phyloP scores from a whole-genome alignment of 2,888 invertebrate genomes.

The Scaptomyza caliginosa region DNA sequence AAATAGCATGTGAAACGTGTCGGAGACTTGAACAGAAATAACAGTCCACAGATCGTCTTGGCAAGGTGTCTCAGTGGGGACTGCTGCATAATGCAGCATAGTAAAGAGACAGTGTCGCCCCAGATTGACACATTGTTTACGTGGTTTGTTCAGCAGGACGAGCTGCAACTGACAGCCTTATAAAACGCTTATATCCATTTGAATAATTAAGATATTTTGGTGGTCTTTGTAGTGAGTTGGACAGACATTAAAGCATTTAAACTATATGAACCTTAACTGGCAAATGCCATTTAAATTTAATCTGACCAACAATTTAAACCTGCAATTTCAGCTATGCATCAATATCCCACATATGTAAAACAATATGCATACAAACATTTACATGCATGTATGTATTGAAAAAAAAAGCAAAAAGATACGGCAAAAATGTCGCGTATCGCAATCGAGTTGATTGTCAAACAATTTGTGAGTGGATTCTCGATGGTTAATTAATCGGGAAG shows the following conservation, averaged over 20 bases:
- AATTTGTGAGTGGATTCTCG: conserved; percentile 51
- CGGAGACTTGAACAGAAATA: conserved; percentile 49
- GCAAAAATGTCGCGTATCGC: conserved; percentile 1
- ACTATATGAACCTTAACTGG: neutral
- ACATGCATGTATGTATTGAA: too few species aligned
- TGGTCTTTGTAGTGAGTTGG: neutral
- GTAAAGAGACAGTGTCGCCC: neutral
- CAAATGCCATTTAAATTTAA: neutral
- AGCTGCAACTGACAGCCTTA: conserved; percentile 15
- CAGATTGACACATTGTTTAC: conserved; percentile 27
- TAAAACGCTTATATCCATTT: conserved; percentile 2
- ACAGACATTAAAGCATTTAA: neutral
- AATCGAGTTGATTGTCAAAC: conserved; percentile 51
- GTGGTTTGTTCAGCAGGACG: neutral
- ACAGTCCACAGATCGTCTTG: conserved; percentile 4
- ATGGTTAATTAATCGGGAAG: conserved; percentile 68
- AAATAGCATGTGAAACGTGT: conserved; percentile 69
- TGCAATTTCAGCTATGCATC: neutral
- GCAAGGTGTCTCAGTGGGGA: conserved; percentile 6
- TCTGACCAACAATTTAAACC: conserved; percentile 1
- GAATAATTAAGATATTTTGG: neutral
- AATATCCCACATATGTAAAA: neutral
- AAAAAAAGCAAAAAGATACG: neutral
- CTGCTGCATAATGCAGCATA: conserved; percentile 23
- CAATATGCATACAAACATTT: neutral